Evolutionary conservation across 2,888 invertebrate genomes (phyloP).

Genomic region (Cryptocheilus praepositus): DNA sequence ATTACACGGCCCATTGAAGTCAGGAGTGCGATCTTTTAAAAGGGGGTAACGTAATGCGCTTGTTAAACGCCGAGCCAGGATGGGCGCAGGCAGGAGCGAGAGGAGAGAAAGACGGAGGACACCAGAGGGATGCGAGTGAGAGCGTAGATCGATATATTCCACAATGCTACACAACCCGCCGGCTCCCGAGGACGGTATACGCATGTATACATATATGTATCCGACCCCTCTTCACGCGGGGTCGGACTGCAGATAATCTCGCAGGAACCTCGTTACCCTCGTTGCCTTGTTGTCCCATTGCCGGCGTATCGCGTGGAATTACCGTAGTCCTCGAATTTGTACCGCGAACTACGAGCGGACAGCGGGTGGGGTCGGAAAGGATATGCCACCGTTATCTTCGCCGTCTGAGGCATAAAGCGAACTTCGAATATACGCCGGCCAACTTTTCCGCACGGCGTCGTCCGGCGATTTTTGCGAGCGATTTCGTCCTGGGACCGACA

Average conservation of each 20-base stretch:
- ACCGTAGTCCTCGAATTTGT: conserved; percentile 49
- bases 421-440: background rate
- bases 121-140: conserved; percentile 22
- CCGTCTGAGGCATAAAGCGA: background rate
- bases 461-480: no score
- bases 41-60: conserved; percentile 68
- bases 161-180: conserved; percentile 34
- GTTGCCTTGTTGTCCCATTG: conserved; percentile 49
- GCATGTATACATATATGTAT: background rate
- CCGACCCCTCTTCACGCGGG: no score
- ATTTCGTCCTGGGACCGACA: no score
- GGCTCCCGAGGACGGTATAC: conserved; percentile 11
- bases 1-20: conserved; percentile 74
- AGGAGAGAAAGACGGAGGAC: background rate
- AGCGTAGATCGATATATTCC: conserved; percentile 68
- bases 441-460: no score
- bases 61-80: conserved; percentile 61
- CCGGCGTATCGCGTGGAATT: conserved; percentile 37
- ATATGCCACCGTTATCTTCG: conserved; percentile 19
- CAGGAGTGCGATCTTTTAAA: conserved; percentile 73
- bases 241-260: conserved; percentile 58
- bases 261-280: conserved; percentile 61
- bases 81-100: conserved; percentile 21
- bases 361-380: no score
- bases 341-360: conserved; percentile 13